phyloP scores from a whole-genome alignment of 2,113 vertebrate genomes.

The Ploceus nigricollis region DNA sequence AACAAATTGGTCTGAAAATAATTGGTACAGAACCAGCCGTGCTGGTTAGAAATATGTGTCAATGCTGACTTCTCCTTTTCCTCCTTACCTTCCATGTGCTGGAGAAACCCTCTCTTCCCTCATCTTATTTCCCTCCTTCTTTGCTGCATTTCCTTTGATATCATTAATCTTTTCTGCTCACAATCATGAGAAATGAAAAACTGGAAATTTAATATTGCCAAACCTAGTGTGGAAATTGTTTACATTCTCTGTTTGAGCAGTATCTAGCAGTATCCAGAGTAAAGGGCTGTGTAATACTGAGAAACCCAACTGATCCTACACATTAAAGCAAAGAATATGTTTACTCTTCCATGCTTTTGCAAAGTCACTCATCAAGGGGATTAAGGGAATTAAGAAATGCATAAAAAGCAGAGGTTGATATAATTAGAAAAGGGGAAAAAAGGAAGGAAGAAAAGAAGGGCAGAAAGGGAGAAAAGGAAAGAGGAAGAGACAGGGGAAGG shows the following conservation, averaged over 20 bases:
- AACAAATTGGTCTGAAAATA: background rate
- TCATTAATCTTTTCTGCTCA: background rate
- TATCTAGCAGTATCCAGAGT: background rate
- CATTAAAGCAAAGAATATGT: background rate
- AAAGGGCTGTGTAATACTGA: background rate
- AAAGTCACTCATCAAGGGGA: background rate
- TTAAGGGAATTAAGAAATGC: background rate
- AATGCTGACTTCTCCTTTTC: background rate
- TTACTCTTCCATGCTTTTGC: background rate
- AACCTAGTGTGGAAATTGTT: background rate
- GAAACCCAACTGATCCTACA: background rate
- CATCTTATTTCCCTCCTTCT: background rate
- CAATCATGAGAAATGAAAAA: background rate
- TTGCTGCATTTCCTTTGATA: background rate
- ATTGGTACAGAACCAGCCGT: background rate
- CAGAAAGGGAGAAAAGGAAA: background rate
- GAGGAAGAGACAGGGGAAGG: background rate
- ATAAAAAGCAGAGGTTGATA: background rate
- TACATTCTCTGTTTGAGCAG: background rate
- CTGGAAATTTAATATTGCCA: background rate
- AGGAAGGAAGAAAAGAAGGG: background rate
- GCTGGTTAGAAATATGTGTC: background rate
- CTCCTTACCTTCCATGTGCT: background rate
- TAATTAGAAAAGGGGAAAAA: background rate
- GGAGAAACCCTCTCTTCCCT: background rate